These are phyloP conservation scores for Plutomurus gul DNA, from an alignment of 1,140 invertebrate species.

Conservation along the genomic window DNA sequence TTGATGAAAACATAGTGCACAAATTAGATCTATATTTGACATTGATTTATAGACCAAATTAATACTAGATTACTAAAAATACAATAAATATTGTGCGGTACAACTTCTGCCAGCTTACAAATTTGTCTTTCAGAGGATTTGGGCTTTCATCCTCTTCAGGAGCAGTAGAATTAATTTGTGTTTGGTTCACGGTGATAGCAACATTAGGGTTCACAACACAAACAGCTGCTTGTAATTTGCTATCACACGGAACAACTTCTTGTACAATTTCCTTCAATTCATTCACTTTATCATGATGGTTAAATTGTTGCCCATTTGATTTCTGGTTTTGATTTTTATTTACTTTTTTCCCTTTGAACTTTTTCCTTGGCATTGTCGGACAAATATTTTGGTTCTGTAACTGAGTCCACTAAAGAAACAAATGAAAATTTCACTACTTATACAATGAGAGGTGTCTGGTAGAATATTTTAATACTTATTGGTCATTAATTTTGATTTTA, in stretches of 20 bases:
- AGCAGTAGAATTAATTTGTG: background rate
- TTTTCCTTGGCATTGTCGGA: slow-evolving; percentile 8
- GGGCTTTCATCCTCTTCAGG: slow-evolving; percentile 1
- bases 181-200: background rate
- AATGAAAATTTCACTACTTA: too few species aligned
- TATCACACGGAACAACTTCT: background rate
- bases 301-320: background rate
- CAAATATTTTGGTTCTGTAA: too few species aligned
- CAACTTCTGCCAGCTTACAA: too few species aligned
- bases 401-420: too few species aligned
- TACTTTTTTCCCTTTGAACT: slow-evolving; percentile 13
- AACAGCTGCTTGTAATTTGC: background rate
- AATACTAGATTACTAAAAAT: too few species aligned
- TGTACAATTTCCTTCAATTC: background rate
- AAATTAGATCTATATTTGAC: too few species aligned
- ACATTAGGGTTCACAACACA: background rate
- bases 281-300: background rate
- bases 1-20: background rate
- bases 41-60: too few species aligned
- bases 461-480: background rate
- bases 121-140: background rate
- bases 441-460: too few species aligned
- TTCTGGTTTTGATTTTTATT: slow-evolving; percentile 4
- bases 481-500: background rate
- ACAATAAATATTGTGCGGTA: too few species aligned